phyloP scores from a whole-genome alignment of 2,113 vertebrate species.

The Microcebus lehilahytsara region DNA sequence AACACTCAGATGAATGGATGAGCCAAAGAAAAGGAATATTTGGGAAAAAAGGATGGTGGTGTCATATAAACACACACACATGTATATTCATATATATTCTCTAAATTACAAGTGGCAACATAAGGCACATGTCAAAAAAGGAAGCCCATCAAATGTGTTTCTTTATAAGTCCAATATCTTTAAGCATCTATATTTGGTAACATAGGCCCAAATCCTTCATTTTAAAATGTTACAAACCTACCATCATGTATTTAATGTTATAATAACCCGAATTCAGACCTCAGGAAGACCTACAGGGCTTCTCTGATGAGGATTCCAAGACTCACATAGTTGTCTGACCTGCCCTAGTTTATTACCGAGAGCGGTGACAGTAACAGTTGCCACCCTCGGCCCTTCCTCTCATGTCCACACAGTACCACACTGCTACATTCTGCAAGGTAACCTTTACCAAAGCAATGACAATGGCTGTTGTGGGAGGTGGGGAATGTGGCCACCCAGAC shows the following conservation, averaged over 20 bases:
- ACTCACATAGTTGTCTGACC: not conserved
- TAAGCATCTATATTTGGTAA: not conserved
- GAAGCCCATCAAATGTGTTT: not conserved
- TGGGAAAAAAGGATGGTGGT: not conserved
- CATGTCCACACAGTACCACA: accelerated
- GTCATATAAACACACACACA: not conserved
- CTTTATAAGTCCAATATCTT: not conserved
- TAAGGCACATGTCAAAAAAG: not conserved
- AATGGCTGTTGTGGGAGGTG: accelerated
- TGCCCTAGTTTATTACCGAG: accelerated
- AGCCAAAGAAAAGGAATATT: not conserved
- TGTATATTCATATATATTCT: not conserved
- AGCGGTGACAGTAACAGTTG: accelerated
- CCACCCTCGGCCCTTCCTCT: not conserved
- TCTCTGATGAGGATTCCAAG: not conserved
- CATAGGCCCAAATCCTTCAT: not conserved
- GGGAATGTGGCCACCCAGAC: not conserved
- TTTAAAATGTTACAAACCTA: not conserved
- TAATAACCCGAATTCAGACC: not conserved
- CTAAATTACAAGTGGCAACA: not conserved
- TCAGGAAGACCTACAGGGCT: too few species aligned
- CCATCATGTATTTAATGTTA: not conserved
- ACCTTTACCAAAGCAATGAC: not conserved
- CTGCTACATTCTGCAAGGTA: not conserved
- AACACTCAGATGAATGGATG: not conserved